Base-by-base conservation (phyloP, 2,113 vertebrate genomes). In the Meriones unguiculatus region DNA sequence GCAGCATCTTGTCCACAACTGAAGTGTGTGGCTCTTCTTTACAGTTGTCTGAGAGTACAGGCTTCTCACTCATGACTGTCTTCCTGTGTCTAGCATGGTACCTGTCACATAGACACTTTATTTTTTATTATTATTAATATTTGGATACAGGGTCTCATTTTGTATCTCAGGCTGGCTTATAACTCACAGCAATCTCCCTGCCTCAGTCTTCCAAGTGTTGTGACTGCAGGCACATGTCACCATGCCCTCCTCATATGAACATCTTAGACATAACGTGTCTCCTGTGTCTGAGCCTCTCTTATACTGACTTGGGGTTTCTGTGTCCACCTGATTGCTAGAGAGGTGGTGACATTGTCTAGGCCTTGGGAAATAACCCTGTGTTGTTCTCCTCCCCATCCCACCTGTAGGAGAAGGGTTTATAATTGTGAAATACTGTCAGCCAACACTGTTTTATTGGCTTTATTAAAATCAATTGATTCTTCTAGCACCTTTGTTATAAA, bases 1-100 rank as follows among this genome's bases (percentile, higher is more conserved):
- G 72, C 7, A 32, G 22, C 17, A 5, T 7, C 25, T 4, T 38
- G 7, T 7, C 28, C 18, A 0, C 0, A 1, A 32, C 14, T 18
- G 20, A 20, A 30, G 73, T 25, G 41, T 12, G 57, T 13, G 57
- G 54, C 54, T 57, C 5, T 15, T 17, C 52, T 32, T 59, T 41
- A 41, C 9, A 57, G 30, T 7, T 1, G 5, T 35, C 64, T 50
- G 64, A 7, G n/a, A 54, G 8, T 5, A 20, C 57, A 6, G 12
- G 6, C 8, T 8, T 11, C 24, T 14, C 12, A 5, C 15, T n/a
- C 24, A 2, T 20, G 1, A 32, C 28, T 65, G n/a, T 8, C 4
- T 32, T 24, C 46, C 7, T 20, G 46, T n/a, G 41, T 28, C 41
- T n/a, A 20, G 4, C 52, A 46, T 46, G 46, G 46, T 1, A n/a